A percentile compares a stretch with the other conserved stretches of the same genome.
phyloP scores from a whole-genome alignment of 2,113 vertebrate species.

The Trogon surrucura region DNA sequence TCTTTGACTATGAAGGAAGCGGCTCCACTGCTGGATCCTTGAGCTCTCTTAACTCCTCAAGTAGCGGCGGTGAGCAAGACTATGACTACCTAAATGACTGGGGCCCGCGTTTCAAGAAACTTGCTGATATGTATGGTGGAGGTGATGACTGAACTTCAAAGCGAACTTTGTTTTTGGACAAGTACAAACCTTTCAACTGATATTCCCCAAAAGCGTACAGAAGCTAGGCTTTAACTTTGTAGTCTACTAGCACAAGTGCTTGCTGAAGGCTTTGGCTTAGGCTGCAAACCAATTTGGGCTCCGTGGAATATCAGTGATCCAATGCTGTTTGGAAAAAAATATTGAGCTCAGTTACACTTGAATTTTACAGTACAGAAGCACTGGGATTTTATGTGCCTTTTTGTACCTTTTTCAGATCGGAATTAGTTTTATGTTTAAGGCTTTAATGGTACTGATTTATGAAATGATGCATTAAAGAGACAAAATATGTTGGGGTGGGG shows the following conservation, averaged over 20 bases:
- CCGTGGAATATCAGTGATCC: constrained; percentile 89
- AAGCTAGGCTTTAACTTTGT: constrained; percentile 98
- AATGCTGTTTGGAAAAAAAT: constrained; percentile 90
- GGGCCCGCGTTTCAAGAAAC: constrained; percentile 98
- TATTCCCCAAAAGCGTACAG: constrained; percentile 88
- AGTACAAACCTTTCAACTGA: constrained; percentile 89
- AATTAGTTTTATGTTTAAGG: constrained; percentile 99
- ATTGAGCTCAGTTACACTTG: constrained; percentile 99
- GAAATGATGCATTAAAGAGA: constrained; percentile 89
- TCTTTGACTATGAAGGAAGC: constrained; percentile 98
- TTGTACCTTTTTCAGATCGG: constrained; percentile 99
- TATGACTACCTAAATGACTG: constrained; percentile 99
- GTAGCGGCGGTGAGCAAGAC: constrained; percentile 98
- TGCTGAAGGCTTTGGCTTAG: constrained; percentile 93
- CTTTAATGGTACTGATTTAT: constrained; percentile 99
- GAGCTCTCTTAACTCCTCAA: constrained; percentile 97
- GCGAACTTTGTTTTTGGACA: constrained; percentile 84
- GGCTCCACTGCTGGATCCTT: constrained; percentile 96
- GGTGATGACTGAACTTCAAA: constrained; percentile 90
- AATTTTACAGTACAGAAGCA: constrained; percentile 99
- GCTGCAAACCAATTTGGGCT: constrained; percentile 85
- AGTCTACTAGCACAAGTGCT: constrained; percentile 96
- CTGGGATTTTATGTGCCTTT: constrained; percentile 99
- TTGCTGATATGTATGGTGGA: constrained; percentile 98
- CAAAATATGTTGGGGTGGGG: constrained; percentile 83